phyloP scores from a whole-genome alignment of 2,888 invertebrate species.

The Toxonevra muliebris region DNA sequence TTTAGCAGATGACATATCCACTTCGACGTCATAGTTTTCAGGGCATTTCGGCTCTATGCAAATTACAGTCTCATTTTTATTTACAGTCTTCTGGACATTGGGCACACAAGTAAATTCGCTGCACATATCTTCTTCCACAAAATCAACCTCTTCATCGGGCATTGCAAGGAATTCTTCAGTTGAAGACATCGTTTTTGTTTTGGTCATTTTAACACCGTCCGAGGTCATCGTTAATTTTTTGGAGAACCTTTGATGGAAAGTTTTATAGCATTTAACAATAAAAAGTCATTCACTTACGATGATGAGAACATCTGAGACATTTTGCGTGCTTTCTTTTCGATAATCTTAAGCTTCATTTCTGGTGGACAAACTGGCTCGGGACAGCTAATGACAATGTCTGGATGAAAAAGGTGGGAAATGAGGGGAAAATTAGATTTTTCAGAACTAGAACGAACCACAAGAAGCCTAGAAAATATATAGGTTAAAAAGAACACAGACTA shows the following conservation, averaged over 20 bases:
- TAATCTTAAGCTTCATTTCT: conserved; percentile 66
- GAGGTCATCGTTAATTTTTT: conserved; percentile 7
- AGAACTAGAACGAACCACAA: too few species aligned
- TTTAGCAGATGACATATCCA: conserved; percentile 63
- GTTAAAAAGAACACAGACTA: too few species aligned
- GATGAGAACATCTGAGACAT: conserved; percentile 66
- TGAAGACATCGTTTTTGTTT: conserved; percentile 53
- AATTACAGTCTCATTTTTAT: conserved; percentile 51
- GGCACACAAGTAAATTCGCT: conserved; percentile 62
- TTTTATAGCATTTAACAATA: too few species aligned
- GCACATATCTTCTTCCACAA: conserved; percentile 54
- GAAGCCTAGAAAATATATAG: too few species aligned
- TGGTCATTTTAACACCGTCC: conserved; percentile 46
- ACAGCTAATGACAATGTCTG: conserved; percentile 60
- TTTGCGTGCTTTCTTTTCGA: conserved; percentile 58
- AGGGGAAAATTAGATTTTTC: too few species aligned
- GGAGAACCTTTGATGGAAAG: not conserved
- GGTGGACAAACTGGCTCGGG: conserved; percentile 67
- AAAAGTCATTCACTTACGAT: conserved; percentile 41
- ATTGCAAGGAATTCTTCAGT: conserved; percentile 53
- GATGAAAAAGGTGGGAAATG: not conserved
- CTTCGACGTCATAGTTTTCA: conserved; percentile 68
- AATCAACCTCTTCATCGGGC: conserved; percentile 48
- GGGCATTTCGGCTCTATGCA: conserved; percentile 68
- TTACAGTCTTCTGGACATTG: conserved; percentile 47